phyloP scores from a whole-genome alignment of 2,113 vertebrate species.

The Chaetops frenatus region DNA sequence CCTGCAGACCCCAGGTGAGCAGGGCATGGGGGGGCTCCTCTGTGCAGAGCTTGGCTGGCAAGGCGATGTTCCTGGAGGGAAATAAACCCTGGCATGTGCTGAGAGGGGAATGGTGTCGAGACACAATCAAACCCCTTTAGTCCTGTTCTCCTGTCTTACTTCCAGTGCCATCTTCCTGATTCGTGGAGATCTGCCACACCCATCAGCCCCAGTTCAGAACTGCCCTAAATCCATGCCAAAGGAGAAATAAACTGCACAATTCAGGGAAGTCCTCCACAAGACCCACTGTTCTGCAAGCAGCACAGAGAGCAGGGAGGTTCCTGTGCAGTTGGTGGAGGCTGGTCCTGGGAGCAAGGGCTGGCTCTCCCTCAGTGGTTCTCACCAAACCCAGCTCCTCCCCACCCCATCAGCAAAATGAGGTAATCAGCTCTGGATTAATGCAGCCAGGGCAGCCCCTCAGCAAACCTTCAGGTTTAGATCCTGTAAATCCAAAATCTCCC shows the following conservation, averaged over 20 bases:
- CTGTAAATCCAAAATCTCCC: fast-evolving
- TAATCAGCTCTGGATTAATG: fast-evolving
- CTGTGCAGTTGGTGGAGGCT: neutral
- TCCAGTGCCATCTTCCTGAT: neutral
- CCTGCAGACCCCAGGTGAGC: no score
- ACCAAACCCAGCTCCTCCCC: neutral
- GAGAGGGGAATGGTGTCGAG: neutral
- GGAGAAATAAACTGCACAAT: neutral
- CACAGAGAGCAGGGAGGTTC: neutral
- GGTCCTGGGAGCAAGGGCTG: fast-evolving
- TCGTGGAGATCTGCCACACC: neutral
- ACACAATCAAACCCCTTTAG: neutral
- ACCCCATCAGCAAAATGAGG: fast-evolving
- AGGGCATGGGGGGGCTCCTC: neutral
- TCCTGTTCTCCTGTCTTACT: fast-evolving
- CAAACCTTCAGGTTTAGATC: fast-evolving
- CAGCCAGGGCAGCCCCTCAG: neutral
- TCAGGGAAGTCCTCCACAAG: no score
- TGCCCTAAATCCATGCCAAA: neutral
- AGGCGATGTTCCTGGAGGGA: neutral
- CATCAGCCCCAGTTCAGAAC: neutral
- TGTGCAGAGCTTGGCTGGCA: fast-evolving
- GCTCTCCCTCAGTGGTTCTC: fast-evolving
- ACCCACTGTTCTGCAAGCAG: fast-evolving
- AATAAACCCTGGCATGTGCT: neutral